Base-by-base conservation (phyloP, 1,140 invertebrate species). In the Meteorus sp. region DNA sequence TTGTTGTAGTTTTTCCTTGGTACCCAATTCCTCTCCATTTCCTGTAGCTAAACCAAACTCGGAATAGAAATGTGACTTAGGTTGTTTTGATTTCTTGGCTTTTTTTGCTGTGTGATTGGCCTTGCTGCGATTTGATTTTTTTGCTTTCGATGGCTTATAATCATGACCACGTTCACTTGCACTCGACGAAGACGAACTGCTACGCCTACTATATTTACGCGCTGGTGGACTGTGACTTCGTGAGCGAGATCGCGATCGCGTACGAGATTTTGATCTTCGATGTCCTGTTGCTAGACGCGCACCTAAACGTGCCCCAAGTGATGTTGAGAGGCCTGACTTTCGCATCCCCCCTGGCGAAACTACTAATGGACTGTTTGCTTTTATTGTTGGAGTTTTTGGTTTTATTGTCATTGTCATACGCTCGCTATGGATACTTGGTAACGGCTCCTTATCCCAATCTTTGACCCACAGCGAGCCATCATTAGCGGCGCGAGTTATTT, bases 401-500 rank as follows among this genome's bases (percentile, higher is more conserved):
- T 79, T 80, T 25, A 80, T 76, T n/a, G 75, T 78, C 74, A 89
- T 84, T 60, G 82, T 85, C 81, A 88, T 86, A 23, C 88, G 79
- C 73, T 91, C 89, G 70, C 89, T 91, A 66, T 90, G 84, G 27
- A 91, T 88, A 72, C 86, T 90, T 1, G 94, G 94, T 59, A 97
- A 83, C 17, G 94, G 91, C 75, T 97, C 94, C 60, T 86, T 87
- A 61, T 89, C 87, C 95, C 95, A 98, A 80, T 97, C 92, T 68
- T 92, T 92, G 0, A 89, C 87, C 85, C 88, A 91, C 13, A 96
- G 82, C 59, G 90, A 89, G 54, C 90, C 90, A 64, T 89, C 88
- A 66, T 89, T 89, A n/a, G 91, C 91, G 0, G 93, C 91, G 43
- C 88, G 85, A 17, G 92, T 95, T 56, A 98, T 89, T 78, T 95